Percentiles rank a stretch among this genome's conserved stretches.
Evolutionary conservation across 2,113 vertebrate species (phyloP).

Genomic region (Pomatorhinus ruficollis): DNA sequence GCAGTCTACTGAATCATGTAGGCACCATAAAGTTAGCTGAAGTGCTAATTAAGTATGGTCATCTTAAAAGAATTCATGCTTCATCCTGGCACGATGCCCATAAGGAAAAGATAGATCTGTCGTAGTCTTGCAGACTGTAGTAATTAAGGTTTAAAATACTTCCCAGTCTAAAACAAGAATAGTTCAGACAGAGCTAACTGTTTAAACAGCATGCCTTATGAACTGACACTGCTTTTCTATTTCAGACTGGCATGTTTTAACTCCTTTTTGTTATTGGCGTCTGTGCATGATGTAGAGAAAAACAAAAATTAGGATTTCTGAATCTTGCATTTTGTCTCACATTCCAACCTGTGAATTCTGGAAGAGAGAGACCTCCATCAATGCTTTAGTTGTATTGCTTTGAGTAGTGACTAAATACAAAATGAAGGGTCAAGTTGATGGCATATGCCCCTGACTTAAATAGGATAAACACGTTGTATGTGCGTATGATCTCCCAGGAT

Average conservation of each 20-base stretch:
- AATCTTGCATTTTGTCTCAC: fast-evolving
- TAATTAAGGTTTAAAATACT: constrained; percentile 77
- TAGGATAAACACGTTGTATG: not conserved
- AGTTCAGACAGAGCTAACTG: constrained; percentile 65
- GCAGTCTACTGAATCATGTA: constrained; percentile 21
- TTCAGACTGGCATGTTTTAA: constrained; percentile 3
- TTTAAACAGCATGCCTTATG: constrained; percentile 57
- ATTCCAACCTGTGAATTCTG: not conserved
- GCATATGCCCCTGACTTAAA: not conserved
- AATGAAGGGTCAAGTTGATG: not conserved
- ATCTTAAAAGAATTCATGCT: constrained; percentile 44
- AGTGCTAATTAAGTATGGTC: constrained; percentile 69
- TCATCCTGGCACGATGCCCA: constrained; percentile 67
- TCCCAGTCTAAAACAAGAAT: constrained; percentile 56
- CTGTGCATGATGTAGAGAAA: constrained; percentile 7
- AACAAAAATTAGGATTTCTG: not conserved
- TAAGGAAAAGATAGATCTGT: constrained; percentile 67
- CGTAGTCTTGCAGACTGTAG: constrained; percentile 61
- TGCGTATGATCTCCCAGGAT: not conserved
- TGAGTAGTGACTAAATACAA: not conserved
- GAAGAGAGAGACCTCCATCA: not conserved
- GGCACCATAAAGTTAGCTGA: constrained; percentile 59
- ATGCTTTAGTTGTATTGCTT: not conserved
- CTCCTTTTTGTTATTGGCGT: not conserved
- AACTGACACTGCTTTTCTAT: constrained; percentile 36